Base-by-base conservation (phyloP, 1,140 invertebrate species). In the Drosophila quadrilineata region DNA sequence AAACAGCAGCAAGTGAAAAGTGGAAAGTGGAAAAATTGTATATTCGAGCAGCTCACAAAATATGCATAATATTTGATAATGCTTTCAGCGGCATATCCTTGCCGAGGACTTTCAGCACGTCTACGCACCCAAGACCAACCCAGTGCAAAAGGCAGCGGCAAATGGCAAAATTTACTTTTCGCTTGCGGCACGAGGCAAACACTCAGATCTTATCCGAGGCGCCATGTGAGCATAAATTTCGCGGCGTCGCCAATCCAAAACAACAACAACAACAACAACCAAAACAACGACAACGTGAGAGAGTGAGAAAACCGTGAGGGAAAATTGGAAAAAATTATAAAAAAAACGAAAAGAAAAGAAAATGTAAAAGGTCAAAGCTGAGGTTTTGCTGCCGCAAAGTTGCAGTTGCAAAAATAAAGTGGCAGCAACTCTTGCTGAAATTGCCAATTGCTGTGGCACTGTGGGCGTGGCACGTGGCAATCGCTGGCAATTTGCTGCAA, bases 1-100 rank as follows among this genome's bases (percentile, higher is more conserved):
- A 9, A 43, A 62, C 53, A 71, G 63, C 73, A 69, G 53, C 46
- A 49, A 40, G 36, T 63, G 56, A 38, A 49, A 41, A 43, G 49
- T 58, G 50, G 43, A 65, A 24, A 43, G 41, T 64, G 29, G 38
- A 53, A 77, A 41, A 74, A 69, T 49, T 66, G 33, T 82, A 73
- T 82, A 69, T 82, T 84, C 56, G 60, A 84, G 60, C n/a, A n/a
- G n/a, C 70, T 65, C 40, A 63, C 59, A 84, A 84, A 84, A 84
- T 84, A 84, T 84, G 79, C 77, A 84, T 84, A 84, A 84, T 84
- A 84, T 84, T 84, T 84, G 79, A 85, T 84, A 84, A 84, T 84
- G 77, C 77, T 84, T 84, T 84, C 77, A 84, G 74, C 77, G 77
- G 71, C 79, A 77, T 84, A 70, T 73, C 64, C 69, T 82, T 65